phyloP scores from a whole-genome alignment of 2,888 invertebrate genomes.

The Lissonota sp. region DNA sequence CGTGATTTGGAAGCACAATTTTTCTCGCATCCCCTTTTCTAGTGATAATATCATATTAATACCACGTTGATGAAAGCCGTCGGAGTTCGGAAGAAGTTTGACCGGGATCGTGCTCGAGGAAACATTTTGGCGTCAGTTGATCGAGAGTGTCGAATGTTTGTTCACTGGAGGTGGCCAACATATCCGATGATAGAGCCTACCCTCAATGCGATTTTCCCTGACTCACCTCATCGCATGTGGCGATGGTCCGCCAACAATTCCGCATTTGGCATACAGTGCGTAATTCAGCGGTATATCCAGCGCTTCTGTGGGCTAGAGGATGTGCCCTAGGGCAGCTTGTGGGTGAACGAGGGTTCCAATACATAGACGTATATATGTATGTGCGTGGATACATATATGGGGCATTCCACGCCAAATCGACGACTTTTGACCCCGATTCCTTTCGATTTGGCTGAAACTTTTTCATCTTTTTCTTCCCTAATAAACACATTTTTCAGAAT shows the following conservation, averaged over 20 bases:
- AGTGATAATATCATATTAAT: conserved; percentile 25
- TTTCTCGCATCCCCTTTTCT: too few species aligned
- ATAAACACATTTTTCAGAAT: too few species aligned
- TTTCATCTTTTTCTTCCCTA: too few species aligned
- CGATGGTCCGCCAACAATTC: conserved; percentile 56
- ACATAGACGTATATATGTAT: neutral
- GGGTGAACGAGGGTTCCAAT: conserved; percentile 47
- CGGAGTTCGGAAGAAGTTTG: too few species aligned
- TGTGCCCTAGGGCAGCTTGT: conserved; percentile 40
- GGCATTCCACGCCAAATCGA: too few species aligned
- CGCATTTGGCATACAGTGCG: conserved; percentile 71
- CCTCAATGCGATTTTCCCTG: conserved; percentile 51
- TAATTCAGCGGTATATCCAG: conserved; percentile 80
- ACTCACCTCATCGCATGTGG: conserved; percentile 38
- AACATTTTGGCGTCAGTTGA: neutral
- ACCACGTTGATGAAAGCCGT: neutral
- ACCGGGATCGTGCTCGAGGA: neutral
- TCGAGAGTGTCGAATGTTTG: conserved; percentile 37
- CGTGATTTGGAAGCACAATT: conserved; percentile 23
- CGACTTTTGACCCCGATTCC: too few species aligned
- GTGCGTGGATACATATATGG: conserved; percentile 14
- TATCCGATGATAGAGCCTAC: conserved; percentile 6
- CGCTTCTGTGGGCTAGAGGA: conserved; percentile 69
- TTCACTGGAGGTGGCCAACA: conserved; percentile 1
- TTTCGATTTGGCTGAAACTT: too few species aligned